Evolutionary conservation across 2,888 invertebrate species (phyloP).

Genomic region (Xestia xanthographa): DNA sequence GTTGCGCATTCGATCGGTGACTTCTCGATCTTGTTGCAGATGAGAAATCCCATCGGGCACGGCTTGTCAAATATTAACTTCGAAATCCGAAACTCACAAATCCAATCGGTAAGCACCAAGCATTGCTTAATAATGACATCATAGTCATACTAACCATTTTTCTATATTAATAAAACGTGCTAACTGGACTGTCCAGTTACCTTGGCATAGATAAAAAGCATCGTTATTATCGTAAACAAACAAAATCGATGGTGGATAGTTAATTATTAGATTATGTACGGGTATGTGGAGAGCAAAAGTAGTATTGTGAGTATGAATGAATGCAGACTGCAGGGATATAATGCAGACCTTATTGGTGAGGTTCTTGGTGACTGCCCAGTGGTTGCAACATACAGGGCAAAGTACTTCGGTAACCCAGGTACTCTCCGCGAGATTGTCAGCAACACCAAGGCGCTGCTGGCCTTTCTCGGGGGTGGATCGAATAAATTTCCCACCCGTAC

Average conservation of each 20-base stretch:
- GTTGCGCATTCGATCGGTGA: too few species aligned
- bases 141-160: conserved; percentile 37
- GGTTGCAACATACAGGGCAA: too few species aligned
- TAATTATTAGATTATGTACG: conserved; percentile 6
- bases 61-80: background rate
- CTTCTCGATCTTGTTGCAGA: background rate
- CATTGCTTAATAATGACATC: conserved; percentile 48
- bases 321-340: too few species aligned
- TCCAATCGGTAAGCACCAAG: conserved; percentile 3
- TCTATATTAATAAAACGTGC: conserved; percentile 28
- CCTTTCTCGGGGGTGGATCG: too few species aligned
- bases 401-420: too few species aligned
- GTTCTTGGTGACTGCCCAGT: too few species aligned
- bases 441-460: too few species aligned
- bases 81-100: conserved; percentile 1
- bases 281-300: too few species aligned
- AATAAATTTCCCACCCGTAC: too few species aligned
- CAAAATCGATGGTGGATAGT: conserved; percentile 38
- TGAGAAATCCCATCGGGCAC: background rate
- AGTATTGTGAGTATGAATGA: too few species aligned
- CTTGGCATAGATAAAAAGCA: conserved; percentile 54
- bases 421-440: too few species aligned
- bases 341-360: too few species aligned
- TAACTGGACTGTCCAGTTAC: conserved; percentile 26
- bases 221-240: conserved; percentile 47